Base-by-base conservation (phyloP, 2,888 invertebrate species). In the Spodoptera picta region DNA sequence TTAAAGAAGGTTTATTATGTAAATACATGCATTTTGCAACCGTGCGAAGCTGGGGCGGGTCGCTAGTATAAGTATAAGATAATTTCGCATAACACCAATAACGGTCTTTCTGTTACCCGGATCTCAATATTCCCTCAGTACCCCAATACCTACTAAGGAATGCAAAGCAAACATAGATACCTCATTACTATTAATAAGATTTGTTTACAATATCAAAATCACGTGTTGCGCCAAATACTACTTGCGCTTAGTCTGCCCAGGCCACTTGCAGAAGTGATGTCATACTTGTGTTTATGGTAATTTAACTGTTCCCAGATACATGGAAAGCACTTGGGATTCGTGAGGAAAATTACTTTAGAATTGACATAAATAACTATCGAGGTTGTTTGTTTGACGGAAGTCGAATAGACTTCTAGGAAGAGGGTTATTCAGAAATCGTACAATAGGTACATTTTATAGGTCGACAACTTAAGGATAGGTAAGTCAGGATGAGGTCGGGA, bases 161-260 rank as follows among this genome's bases (percentile, higher is more conserved):
- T 73, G 50, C 53, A 60, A 9, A 36, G 36, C 36, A 36, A 36
- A 36, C 36, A 36, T 6, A 36, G 7, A 36, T 65, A 57, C 46
- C 73, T 73, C 73, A 73, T 73, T 54, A 73, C 65, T 73, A 73
- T 65, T 65, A 49, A 72, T 64, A 65, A 55, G 62, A 59, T 55
- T 52, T 55, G 64, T 73, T 62, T 66, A 67, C 62, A 64, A 64
- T 48, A 69, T 66, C 71, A 65, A 54, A 60, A 71, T 57, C 72
- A 75, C 64, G 77, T 59, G 57, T 73, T 69, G 76, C 55, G 66
- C 75, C 65, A 72, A 77, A 77, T 72, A 72, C 77, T 56, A 65
- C n/a, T n/a, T n/a, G n/a, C n/a, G 47, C 51, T 59, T 27, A 68
- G 62, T 68, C 19, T 51, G 51, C 49, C 44, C 53, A 62, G 44